Evolutionary conservation across 2,113 vertebrate genomes (phyloP).

Genomic region (Pteropus alecto): DNA sequence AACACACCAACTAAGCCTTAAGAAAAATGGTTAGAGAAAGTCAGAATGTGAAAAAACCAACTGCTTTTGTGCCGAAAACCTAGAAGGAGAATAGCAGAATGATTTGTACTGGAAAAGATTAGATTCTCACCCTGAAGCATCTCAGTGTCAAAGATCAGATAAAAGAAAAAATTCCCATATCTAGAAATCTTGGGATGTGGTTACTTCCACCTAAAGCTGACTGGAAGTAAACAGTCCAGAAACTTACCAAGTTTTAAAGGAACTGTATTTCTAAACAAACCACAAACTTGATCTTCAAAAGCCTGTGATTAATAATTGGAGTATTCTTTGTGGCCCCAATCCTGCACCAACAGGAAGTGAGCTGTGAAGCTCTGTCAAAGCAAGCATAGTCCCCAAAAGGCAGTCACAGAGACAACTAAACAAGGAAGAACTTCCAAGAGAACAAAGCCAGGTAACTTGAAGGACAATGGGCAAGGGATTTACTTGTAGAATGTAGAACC

Average conservation of each 20-base stretch:
- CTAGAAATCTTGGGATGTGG: neutral
- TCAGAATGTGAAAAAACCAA: neutral
- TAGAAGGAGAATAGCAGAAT: no score
- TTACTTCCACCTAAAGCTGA: neutral
- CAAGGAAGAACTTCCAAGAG: neutral
- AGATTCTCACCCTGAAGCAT: slow-evolving; percentile 4
- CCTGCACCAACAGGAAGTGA: neutral
- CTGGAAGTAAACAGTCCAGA: neutral
- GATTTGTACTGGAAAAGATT: neutral
- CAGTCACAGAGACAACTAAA: neutral
- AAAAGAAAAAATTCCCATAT: neutral
- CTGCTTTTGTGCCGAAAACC: neutral
- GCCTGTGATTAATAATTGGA: neutral
- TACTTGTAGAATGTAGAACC: neutral
- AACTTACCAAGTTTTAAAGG: neutral
- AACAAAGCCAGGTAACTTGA: neutral
- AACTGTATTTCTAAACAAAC: slow-evolving; percentile 32
- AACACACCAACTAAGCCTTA: neutral
- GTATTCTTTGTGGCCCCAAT: neutral
- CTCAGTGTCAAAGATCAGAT: neutral
- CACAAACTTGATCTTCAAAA: neutral
- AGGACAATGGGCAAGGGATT: neutral
- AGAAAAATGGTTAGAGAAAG: slow-evolving; percentile 1
- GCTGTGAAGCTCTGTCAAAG: neutral
- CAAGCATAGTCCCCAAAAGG: neutral